These are phyloP conservation scores for Laodelphax striatellus DNA, from an alignment of 1,140 invertebrate species.

Conservation along the genomic window DNA sequence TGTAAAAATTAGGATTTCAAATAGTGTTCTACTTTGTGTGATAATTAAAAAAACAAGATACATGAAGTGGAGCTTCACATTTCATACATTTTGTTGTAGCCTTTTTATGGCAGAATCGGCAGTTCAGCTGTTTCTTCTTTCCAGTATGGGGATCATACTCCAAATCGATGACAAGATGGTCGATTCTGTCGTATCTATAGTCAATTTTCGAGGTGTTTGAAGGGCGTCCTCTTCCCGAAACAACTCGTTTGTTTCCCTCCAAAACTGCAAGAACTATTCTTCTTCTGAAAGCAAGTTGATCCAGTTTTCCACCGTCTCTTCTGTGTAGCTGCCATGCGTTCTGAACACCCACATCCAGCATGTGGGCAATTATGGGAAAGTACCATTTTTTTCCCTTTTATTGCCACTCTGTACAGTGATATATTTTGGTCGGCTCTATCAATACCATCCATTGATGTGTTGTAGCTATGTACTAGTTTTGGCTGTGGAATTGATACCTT, in stretches of 20 bases:
- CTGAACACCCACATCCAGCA: constrained; percentile 25
- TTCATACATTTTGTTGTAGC: neutral
- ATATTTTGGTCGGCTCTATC: constrained; percentile 31
- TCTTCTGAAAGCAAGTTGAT: constrained; percentile 21
- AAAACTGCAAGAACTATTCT: constrained; percentile 18
- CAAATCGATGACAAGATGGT: constrained; percentile 7
- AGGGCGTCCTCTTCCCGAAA: neutral
- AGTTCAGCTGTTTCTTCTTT: neutral
- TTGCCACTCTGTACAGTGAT: constrained; percentile 24
- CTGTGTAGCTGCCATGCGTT: constrained; percentile 28
- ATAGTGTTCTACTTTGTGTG: neutral
- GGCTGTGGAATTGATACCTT: constrained; percentile 1
- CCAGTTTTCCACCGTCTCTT: constrained; percentile 14
- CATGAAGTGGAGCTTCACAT: neutral
- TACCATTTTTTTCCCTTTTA: constrained; percentile 30
- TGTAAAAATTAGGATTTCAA: neutral
- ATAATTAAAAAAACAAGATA: neutral
- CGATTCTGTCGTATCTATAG: constrained; percentile 4
- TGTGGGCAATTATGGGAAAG: constrained; percentile 27
- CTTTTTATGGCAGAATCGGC: neutral
- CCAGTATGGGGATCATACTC: neutral
- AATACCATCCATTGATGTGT: constrained; percentile 18
- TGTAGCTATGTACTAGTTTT: constrained; percentile 1
- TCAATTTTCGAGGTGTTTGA: neutral
- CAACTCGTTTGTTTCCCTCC: neutral